Conservation (phyloP, 2,797 vertebrate species). For the Neosalanx taihuensis region DNA sequence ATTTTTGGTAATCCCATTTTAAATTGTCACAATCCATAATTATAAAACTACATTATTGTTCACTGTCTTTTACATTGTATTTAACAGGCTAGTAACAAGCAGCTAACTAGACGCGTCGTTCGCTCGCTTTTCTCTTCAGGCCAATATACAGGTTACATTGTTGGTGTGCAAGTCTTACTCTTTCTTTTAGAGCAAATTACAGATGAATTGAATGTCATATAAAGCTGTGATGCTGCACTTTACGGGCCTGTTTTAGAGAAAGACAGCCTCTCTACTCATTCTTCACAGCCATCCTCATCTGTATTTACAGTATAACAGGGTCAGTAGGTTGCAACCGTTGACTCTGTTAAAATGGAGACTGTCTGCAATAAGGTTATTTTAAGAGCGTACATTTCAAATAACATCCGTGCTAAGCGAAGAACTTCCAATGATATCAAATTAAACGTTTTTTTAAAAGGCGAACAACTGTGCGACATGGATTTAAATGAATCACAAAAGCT, state of each 20-base stretch:
- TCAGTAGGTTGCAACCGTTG: conserved; percentile 41
- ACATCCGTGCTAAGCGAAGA: conserved; percentile 28
- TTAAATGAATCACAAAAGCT: background rate
- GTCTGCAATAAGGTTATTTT: conserved; percentile 33
- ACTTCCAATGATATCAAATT: conserved; percentile 37
- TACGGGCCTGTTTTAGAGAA: conserved; percentile 47
- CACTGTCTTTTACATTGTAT: background rate
- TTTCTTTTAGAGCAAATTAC: conserved; percentile 47
- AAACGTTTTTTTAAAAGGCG: conserved; percentile 34
- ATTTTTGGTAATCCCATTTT: background rate
- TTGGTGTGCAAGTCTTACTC: conserved; percentile 17
- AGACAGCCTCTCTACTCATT: conserved; percentile 36
- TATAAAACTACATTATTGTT: background rate
- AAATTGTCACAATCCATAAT: background rate
- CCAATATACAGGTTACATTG: conserved; percentile 8
- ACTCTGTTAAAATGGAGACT: conserved; percentile 42
- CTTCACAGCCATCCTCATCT: conserved; percentile 18
- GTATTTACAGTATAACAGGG: conserved; percentile 46
- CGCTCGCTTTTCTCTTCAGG: background rate
- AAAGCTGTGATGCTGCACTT: conserved; percentile 43
- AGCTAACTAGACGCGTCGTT: background rate
- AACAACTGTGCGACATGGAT: conserved; percentile 3
- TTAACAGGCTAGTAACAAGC: conserved; percentile 2
- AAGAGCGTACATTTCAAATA: conserved; percentile 44
- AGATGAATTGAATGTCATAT: conserved; percentile 50